Evolutionary conservation across 2,888 invertebrate genomes (phyloP).

Genomic region (Harpalus rubripes): DNA sequence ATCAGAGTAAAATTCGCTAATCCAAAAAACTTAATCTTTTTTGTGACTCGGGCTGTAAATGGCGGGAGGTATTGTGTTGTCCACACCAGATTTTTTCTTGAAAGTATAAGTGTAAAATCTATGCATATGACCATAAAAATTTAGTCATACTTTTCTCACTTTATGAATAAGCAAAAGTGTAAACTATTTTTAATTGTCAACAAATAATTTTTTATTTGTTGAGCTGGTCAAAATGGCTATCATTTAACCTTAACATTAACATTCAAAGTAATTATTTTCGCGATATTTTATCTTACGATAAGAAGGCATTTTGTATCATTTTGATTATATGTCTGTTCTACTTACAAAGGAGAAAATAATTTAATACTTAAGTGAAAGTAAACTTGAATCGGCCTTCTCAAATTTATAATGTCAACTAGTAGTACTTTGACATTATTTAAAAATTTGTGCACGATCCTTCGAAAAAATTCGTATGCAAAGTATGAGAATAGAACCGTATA

Average conservation of each 20-base stretch:
- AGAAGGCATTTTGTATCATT: neutral
- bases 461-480: constrained; percentile 1
- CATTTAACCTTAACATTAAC: neutral
- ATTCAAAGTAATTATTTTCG: neutral
- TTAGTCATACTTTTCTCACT: no score
- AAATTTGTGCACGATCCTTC: neutral
- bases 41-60: no score
- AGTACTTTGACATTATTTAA: constrained; percentile 25
- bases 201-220: neutral
- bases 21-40: no score
- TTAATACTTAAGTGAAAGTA: constrained; percentile 12
- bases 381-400: constrained; percentile 1
- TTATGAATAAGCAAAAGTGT: neutral
- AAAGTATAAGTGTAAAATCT: no score
- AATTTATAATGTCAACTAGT: constrained; percentile 34
- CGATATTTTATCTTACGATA: neutral
- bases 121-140: no score
- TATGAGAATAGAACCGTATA: neutral
- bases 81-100: no score
- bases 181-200: neutral
- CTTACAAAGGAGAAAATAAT: constrained; percentile 6
- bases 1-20: no score
- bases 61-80: no score
- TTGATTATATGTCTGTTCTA: neutral
- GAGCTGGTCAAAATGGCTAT: neutral